phyloP scores from a whole-genome alignment of 2,797 vertebrate species.

The Platyrinchus mystaceus region DNA sequence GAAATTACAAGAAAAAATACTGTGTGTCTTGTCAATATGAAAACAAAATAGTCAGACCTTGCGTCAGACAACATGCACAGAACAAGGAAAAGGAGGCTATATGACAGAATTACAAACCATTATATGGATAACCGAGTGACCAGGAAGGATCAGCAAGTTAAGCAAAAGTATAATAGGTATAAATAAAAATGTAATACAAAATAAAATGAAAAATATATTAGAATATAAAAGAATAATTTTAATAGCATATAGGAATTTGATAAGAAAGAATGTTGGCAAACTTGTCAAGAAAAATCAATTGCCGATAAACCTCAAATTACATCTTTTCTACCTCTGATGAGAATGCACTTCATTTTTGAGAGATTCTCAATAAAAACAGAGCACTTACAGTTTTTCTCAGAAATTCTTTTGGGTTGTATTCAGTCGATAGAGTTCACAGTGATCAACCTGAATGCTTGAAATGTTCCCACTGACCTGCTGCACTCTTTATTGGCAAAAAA shows the following conservation, averaged over 20 bases:
- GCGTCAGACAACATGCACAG: neutral
- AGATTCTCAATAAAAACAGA: neutral
- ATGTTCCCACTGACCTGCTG: neutral
- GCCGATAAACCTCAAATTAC: neutral
- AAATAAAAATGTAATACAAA: neutral
- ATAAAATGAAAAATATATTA: neutral
- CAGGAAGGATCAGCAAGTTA: neutral
- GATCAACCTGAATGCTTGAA: neutral
- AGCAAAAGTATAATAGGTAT: neutral
- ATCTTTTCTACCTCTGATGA: neutral
- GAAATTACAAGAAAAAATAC: slow-evolving; percentile 6
- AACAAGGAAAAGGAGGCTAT: neutral
- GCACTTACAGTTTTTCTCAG: neutral
- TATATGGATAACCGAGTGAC: neutral
- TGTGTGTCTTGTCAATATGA: neutral
- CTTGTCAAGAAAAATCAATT: neutral
- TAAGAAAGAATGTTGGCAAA: neutral
- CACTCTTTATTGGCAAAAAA: neutral
- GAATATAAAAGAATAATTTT: neutral
- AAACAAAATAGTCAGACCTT: neutral
- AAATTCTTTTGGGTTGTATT: neutral
- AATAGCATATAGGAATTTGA: neutral
- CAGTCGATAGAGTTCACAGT: neutral
- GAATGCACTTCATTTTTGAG: neutral
- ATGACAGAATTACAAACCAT: neutral